These are phyloP conservation scores for Acanthis flammea DNA, from an alignment of 2,797 vertebrate species.

Conservation along the genomic window DNA sequence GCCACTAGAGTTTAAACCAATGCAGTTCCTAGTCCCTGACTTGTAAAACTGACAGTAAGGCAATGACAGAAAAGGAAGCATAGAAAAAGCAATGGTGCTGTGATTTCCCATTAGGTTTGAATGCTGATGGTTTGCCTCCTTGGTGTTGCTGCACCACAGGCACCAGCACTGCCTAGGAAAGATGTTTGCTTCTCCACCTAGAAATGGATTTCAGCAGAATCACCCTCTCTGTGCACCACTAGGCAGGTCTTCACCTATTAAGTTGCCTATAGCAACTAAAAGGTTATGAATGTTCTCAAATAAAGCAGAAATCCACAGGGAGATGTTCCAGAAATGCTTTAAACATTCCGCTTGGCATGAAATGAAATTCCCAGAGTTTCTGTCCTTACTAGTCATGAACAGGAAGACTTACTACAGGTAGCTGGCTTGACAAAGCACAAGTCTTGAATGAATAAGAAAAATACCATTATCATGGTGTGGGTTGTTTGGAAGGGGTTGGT, in stretches of 20 bases:
- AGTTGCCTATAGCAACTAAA: background rate
- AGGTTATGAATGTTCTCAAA: background rate
- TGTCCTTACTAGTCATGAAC: background rate
- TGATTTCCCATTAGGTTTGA: background rate
- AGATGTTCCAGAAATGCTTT: background rate
- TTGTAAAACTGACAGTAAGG: background rate
- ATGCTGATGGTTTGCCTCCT: background rate
- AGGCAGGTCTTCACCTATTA: background rate
- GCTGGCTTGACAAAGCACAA: background rate
- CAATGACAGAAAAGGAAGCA: background rate
- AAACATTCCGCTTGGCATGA: background rate
- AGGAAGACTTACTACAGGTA: background rate
- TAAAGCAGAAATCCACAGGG: background rate
- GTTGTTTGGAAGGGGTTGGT: fast-evolving
- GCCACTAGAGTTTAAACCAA: background rate
- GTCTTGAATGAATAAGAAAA: background rate
- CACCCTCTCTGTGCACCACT: fast-evolving
- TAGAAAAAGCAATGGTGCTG: background rate
- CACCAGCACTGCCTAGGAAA: background rate
- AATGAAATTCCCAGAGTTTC: background rate
- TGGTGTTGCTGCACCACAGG: background rate
- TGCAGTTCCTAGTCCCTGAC: background rate
- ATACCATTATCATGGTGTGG: background rate
- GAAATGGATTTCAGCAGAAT: background rate
- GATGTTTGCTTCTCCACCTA: background rate